Base-by-base conservation (phyloP, 2,888 invertebrate genomes). In the Schrankia costaestrigalis region DNA sequence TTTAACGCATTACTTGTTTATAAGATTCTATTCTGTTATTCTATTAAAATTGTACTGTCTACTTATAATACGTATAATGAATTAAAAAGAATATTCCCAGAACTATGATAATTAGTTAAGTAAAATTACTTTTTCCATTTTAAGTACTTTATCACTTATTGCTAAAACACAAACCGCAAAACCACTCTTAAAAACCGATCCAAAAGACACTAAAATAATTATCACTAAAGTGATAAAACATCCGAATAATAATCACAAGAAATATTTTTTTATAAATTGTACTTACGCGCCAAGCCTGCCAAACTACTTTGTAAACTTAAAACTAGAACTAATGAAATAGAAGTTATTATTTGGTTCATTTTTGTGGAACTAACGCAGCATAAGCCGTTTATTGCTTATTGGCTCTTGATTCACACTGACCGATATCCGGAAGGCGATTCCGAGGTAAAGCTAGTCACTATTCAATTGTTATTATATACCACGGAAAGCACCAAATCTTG, bases 251-350 rank as follows among this genome's bases (percentile, higher is more conserved):
- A 8, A 18, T 18, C 18, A n/a, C 3, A 18, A 2, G 18, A 8
- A 3, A 27, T 17, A 11, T n/a, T 11, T 11, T 3, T 24, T 25
- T 18, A 14, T 31, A 34, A 25, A 30, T 3, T 18, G 12, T 39
- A 65, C 69, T 69, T 30, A 69, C 69, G 69, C 3, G 60, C 53
- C 24, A 59, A 26, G 46, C 44, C 64, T 11, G 59, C 56, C 1
- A 28, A 30, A 31, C 53, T 42, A 19, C 37, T 48, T 23, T 7
- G 46, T 44, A 37, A 12, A 53, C 11, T 13, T 3, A 27, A 41
- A 48, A 27, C 33, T 31, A 11, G 38, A 29, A 18, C 50, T 14
- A 12, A 44, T 28, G 24, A 53, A 31, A 13, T 63, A 35, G 46
- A 43, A 62, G 62, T 63, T 15, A 23, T 23, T 21, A 37, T 50